These are phyloP conservation scores for Nephrotoma guestfalica DNA, from an alignment of 2,888 invertebrate genomes.

Conservation along the genomic window DNA sequence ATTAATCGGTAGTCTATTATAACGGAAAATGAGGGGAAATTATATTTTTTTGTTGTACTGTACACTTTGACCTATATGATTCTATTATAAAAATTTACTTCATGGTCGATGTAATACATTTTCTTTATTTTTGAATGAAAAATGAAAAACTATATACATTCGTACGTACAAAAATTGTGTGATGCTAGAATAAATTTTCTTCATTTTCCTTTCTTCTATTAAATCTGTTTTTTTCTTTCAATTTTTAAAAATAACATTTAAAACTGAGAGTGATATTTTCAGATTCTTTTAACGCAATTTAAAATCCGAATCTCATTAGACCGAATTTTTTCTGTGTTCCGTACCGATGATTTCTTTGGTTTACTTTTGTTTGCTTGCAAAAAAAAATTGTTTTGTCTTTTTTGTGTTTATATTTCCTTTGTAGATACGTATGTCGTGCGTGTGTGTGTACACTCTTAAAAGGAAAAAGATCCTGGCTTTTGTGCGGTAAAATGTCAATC, in stretches of 20 bases:
- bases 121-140: neutral
- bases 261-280: neutral
- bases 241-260: neutral
- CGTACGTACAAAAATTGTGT: neutral
- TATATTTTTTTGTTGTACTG: neutral
- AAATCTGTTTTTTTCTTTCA: neutral
- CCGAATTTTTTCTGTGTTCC: neutral
- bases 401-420: neutral
- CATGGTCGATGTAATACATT: neutral
- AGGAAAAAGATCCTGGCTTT: neutral
- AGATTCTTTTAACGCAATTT: neutral
- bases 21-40: neutral
- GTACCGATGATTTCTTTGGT: neutral
- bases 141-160: neutral
- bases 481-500: neutral
- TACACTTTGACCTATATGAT: neutral
- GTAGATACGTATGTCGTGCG: neutral
- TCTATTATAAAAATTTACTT: neutral
- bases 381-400: neutral
- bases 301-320: neutral
- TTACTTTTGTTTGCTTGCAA: neutral
- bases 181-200: neutral
- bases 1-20: neutral
- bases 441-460: neutral
- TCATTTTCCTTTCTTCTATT: neutral